phyloP scores from a whole-genome alignment of 2,113 vertebrate species.

The Sprattus sprattus region DNA sequence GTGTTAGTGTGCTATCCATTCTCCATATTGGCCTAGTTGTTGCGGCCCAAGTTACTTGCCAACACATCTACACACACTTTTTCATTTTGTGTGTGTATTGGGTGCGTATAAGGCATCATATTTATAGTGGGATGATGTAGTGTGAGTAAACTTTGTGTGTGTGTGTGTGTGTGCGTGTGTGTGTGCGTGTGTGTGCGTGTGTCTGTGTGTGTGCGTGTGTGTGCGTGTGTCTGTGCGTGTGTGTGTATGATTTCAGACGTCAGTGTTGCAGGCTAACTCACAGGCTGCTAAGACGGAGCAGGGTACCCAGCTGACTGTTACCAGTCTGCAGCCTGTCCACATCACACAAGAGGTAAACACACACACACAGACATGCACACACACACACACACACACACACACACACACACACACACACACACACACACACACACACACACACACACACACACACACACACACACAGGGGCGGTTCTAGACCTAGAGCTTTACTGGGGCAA shows the following conservation, averaged over 20 bases:
- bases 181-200: not conserved
- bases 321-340: constrained; percentile 83
- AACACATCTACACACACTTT: too few species aligned
- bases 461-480: too few species aligned
- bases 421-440: not conserved
- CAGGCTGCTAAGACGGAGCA: constrained; percentile 82
- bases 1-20: too few species aligned
- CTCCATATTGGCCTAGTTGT: too few species aligned
- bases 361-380: constrained; percentile 27
- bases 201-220: not conserved
- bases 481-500: too few species aligned
- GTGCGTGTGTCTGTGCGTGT: constrained; percentile 1
- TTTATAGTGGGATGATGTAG: too few species aligned
- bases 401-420: constrained; percentile 7
- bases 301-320: constrained; percentile 81
- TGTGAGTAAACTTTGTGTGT: not conserved
- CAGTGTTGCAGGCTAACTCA: constrained; percentile 84
- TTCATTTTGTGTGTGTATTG: not conserved
- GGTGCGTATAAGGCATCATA: too few species aligned
- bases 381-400: constrained; percentile 18
- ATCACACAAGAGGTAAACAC: constrained; percentile 82
- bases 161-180: not conserved
- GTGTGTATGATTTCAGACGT: constrained; percentile 72
- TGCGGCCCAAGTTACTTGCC: too few species aligned
- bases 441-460: not conserved